Percentiles rank a stretch among this genome's conserved stretches.
phyloP scores from a whole-genome alignment of 2,888 invertebrate genomes.

The Eristalis intricaria region DNA sequence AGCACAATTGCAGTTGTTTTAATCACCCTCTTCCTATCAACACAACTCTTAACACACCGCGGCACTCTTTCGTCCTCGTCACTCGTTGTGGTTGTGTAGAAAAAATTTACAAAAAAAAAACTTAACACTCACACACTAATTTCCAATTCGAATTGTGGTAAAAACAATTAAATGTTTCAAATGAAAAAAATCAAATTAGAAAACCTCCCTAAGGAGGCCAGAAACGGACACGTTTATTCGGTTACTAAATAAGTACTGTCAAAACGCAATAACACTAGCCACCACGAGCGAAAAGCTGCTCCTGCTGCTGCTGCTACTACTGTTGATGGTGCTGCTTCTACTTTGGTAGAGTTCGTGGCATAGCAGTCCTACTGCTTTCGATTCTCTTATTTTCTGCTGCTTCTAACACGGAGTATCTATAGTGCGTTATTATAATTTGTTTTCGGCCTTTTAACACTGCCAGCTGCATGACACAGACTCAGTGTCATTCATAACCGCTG shows the following conservation, averaged over 20 bases:
- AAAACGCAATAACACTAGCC: constrained; percentile 68
- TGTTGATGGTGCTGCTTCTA: constrained; percentile 53
- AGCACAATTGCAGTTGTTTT: constrained; percentile 59
- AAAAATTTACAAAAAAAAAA: neutral
- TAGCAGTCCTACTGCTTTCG: constrained; percentile 48
- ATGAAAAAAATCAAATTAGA: constrained; percentile 3
- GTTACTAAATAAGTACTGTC: constrained; percentile 71
- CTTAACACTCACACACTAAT: neutral
- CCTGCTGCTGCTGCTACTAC: constrained; percentile 55
- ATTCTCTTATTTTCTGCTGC: constrained; percentile 67
- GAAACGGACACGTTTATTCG: constrained; percentile 66
- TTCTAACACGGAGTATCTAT: constrained; percentile 44
- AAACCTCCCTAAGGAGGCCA: constrained; percentile 19
- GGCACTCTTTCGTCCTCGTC: neutral
- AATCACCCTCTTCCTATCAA: constrained; percentile 7
- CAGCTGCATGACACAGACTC: neutral
- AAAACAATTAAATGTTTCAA: neutral
- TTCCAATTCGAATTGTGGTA: neutral
- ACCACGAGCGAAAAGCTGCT: constrained; percentile 69
- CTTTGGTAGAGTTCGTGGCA: neutral
- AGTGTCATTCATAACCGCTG: neutral
- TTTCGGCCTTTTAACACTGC: neutral
- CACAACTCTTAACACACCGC: constrained; percentile 40
- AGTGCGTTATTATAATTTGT: constrained; percentile 62
- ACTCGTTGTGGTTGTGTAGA: neutral